Conservation (phyloP, 2,113 vertebrate genomes). For the Dipodomys ordii region DNA sequence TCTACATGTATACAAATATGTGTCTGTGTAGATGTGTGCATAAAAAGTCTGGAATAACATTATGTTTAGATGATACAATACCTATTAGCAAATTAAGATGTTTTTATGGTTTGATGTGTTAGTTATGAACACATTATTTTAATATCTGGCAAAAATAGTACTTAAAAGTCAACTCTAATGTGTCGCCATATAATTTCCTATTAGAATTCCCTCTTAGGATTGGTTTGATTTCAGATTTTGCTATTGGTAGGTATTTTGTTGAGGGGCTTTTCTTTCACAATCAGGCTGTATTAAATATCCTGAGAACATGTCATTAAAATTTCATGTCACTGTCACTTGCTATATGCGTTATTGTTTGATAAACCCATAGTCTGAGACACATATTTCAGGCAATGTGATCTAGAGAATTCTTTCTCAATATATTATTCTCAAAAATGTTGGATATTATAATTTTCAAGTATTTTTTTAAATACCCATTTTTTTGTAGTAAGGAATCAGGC, state of each 20-base stretch:
- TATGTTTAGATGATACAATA: no score
- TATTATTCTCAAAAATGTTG: not conserved
- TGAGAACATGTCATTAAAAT: conserved; percentile 22
- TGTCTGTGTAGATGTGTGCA: no score
- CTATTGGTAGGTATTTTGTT: conserved; percentile 17
- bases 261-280: not conserved
- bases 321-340: not conserved
- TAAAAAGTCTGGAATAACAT: no score
- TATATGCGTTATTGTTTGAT: not conserved
- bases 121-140: conserved; percentile 25
- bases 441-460: conserved; percentile 29
- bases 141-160: conserved; percentile 17
- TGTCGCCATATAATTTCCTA: not conserved
- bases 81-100: not conserved
- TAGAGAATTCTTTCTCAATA: conserved; percentile 22
- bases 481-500: not conserved
- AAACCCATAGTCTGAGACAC: conserved; percentile 23
- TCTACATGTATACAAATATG: no score
- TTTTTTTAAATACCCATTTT: not conserved
- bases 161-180: conserved; percentile 54
- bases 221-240: conserved; percentile 12
- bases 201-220: conserved; percentile 40
- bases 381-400: conserved; percentile 10
- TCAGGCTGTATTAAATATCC: not conserved
- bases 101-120: not conserved